phyloP scores from a whole-genome alignment of 2,888 invertebrate species.

The Spodoptera littoralis region DNA sequence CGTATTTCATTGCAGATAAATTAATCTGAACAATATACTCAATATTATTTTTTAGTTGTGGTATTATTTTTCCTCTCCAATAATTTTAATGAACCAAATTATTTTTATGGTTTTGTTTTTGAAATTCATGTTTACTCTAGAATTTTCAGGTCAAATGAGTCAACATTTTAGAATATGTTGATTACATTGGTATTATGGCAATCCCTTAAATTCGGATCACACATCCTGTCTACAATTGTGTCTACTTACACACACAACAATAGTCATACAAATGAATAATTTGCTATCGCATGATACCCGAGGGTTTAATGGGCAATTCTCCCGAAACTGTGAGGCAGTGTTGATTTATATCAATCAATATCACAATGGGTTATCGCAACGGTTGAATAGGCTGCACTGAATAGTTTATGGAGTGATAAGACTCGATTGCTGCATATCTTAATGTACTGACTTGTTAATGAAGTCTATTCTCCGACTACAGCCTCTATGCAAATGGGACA shows the following conservation, averaged over 20 bases:
- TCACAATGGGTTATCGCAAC: slow-evolving; percentile 36
- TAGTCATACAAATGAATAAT: slow-evolving; percentile 42
- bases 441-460: slow-evolving; percentile 4
- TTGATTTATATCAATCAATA: slow-evolving; percentile 49
- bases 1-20: neutral
- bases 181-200: no score
- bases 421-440: slow-evolving; percentile 34
- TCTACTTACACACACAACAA: slow-evolving; percentile 26
- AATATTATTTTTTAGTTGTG: no score
- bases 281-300: slow-evolving; percentile 45
- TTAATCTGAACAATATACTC: no score
- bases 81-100: no score
- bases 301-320: slow-evolving; percentile 36
- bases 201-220: neutral
- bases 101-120: no score
- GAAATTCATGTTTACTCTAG: no score
- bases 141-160: no score
- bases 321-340: slow-evolving; percentile 28
- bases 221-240: slow-evolving; percentile 26
- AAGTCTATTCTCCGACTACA: no score
- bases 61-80: no score
- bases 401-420: slow-evolving; percentile 24
- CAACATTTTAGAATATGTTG: no score
- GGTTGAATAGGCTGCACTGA: slow-evolving; percentile 24
- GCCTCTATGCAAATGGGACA: no score